phyloP scores from a whole-genome alignment of 2,888 invertebrate genomes.

The Pseudococcus viburni region DNA sequence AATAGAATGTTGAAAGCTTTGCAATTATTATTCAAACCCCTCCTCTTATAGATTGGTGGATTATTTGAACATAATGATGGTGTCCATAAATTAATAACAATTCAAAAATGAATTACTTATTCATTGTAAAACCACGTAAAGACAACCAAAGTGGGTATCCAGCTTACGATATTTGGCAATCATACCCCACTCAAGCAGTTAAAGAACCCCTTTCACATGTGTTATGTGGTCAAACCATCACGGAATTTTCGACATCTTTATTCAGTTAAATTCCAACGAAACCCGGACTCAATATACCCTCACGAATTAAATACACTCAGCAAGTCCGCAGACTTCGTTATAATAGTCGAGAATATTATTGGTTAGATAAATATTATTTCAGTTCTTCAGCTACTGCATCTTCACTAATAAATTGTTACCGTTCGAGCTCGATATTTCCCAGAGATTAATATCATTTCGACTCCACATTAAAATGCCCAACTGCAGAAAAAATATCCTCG shows the following conservation, averaged over 20 bases:
- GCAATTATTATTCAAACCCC: too few species aligned
- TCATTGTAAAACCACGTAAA: too few species aligned
- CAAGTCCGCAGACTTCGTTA: not conserved
- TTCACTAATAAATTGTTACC: not conserved
- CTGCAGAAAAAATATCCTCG: not conserved
- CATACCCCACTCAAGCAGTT: not conserved
- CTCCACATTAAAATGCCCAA: not conserved
- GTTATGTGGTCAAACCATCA: not conserved
- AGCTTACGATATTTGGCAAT: not conserved
- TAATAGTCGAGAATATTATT: not conserved
- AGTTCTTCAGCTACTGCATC: not conserved
- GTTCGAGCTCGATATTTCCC: not conserved
- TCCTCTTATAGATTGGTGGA: too few species aligned
- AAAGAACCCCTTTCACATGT: not conserved
- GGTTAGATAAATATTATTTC: constrained; percentile 25
- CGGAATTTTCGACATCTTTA: not conserved
- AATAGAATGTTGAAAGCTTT: too few species aligned
- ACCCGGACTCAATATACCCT: not conserved
- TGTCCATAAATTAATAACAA: too few species aligned
- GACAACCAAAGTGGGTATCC: too few species aligned
- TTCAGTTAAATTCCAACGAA: not conserved
- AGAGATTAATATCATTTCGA: not conserved
- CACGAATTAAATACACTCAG: not conserved
- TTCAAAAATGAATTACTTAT: too few species aligned
- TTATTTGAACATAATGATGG: too few species aligned